Evolutionary conservation across 2,797 vertebrate genomes (phyloP).

Genomic region (Cottoperca gobio): DNA sequence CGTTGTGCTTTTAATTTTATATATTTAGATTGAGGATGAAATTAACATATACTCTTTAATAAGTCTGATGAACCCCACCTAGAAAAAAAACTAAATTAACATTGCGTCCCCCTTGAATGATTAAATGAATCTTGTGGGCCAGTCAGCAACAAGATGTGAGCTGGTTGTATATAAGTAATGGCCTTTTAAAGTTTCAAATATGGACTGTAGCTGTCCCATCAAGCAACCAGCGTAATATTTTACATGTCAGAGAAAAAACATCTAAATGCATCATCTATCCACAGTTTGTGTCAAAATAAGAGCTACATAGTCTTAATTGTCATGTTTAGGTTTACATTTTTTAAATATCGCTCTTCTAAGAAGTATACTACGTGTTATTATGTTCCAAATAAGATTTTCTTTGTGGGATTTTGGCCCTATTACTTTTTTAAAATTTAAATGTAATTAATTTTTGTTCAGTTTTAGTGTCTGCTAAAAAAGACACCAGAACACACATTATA

Average conservation of each 20-base stretch:
- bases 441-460: too few species aligned
- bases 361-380: too few species aligned
- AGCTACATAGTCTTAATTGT: not conserved
- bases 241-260: not conserved
- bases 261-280: not conserved
- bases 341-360: not conserved
- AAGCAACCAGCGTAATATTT: not conserved
- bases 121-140: not conserved
- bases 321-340: too few species aligned
- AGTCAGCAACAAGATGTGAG: too few species aligned
- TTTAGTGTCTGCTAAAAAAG: too few species aligned
- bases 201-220: not conserved
- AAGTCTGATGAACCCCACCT: too few species aligned
- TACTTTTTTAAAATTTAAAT: too few species aligned
- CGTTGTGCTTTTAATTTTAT: not conserved
- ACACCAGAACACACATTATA: too few species aligned
- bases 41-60: too few species aligned
- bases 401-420: too few species aligned
- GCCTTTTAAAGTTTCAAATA: not conserved
- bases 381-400: not conserved
- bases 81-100: not conserved
- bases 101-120: not conserved
- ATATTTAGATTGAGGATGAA: not conserved
- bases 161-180: too few species aligned
- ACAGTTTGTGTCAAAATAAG: slow-evolving; percentile 5